A percentile compares a stretch with the other conserved stretches of the same genome.
These are phyloP conservation scores for Ardeotis arabs DNA, from an alignment of 2,113 vertebrate species.

Conservation along the genomic window DNA sequence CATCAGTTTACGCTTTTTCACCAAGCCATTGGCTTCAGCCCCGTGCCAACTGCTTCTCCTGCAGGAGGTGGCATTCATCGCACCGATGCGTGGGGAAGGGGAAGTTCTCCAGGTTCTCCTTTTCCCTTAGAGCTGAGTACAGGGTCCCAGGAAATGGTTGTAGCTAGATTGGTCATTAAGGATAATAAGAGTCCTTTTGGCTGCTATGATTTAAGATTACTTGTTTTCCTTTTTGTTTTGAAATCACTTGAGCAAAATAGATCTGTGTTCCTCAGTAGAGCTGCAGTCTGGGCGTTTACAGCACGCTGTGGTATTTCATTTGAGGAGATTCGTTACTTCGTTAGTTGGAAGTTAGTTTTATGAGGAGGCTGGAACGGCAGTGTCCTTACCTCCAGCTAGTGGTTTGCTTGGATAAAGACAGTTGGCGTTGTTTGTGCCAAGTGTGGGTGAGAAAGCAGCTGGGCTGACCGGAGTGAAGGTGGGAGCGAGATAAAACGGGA, in stretches of 20 bases:
- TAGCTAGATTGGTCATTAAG: neutral
- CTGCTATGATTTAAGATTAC: neutral
- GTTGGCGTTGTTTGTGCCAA: neutral
- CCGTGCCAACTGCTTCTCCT: neutral
- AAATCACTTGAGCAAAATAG: neutral
- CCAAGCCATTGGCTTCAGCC: neutral
- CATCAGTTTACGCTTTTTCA: neutral
- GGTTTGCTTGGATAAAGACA: neutral
- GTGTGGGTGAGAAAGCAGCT: neutral
- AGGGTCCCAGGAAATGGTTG: neutral
- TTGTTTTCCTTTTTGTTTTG: neutral
- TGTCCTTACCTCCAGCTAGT: neutral
- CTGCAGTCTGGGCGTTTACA: neutral
- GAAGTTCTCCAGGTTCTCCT: neutral
- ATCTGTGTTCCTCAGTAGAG: neutral
- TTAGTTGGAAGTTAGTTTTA: neutral
- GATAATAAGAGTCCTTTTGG: neutral
- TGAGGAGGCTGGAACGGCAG: neutral
- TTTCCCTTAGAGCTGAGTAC: neutral
- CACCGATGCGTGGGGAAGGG: fast-evolving
- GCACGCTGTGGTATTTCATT: neutral
- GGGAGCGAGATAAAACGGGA: constrained; percentile 14
- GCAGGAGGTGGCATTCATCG: neutral
- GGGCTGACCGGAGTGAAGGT: neutral
- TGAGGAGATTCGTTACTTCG: neutral